Evolutionary conservation across 2,797 vertebrate species (phyloP).

Genomic region (Xerus rutilus): DNA sequence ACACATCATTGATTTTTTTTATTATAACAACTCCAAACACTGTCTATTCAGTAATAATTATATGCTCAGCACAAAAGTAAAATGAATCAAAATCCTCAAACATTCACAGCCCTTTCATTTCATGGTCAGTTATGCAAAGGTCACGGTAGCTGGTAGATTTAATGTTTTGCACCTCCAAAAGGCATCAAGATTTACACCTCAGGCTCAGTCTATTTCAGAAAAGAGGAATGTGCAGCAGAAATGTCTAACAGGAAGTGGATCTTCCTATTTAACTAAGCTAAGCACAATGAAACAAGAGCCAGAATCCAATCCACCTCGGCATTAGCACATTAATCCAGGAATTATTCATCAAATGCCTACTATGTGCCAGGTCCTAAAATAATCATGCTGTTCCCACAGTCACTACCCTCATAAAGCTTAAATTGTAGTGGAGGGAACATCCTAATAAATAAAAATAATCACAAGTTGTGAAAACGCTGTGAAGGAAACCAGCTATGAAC

Average conservation of each 20-base stretch:
- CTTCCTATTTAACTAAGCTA: slow-evolving; percentile 22
- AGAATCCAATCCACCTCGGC: not conserved
- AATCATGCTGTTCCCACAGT: not conserved
- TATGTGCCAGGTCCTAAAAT: not conserved
- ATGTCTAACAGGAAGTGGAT: not conserved
- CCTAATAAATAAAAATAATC: not conserved
- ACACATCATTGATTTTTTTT: not conserved
- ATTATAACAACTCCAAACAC: not conserved
- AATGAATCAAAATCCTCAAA: slow-evolving; percentile 42
- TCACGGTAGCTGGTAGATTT: not conserved
- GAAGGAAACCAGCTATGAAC: not conserved
- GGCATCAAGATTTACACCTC: slow-evolving; percentile 46
- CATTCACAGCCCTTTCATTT: slow-evolving; percentile 22
- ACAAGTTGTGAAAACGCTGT: not conserved
- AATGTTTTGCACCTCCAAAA: not conserved
- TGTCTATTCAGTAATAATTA: slow-evolving; percentile 25
- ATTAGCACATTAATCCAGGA: not conserved
- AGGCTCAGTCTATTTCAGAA: slow-evolving; percentile 13
- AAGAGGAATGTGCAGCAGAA: slow-evolving; percentile 21
- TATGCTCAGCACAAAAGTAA: slow-evolving; percentile 35
- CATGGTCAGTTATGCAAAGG: slow-evolving; percentile 33
- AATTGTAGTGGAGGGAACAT: not conserved
- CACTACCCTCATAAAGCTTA: not conserved
- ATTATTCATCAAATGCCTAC: not conserved
- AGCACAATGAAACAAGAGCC: not conserved